Evolutionary conservation across 2,888 invertebrate species (phyloP).

Genomic region (Mamestra brassicae): DNA sequence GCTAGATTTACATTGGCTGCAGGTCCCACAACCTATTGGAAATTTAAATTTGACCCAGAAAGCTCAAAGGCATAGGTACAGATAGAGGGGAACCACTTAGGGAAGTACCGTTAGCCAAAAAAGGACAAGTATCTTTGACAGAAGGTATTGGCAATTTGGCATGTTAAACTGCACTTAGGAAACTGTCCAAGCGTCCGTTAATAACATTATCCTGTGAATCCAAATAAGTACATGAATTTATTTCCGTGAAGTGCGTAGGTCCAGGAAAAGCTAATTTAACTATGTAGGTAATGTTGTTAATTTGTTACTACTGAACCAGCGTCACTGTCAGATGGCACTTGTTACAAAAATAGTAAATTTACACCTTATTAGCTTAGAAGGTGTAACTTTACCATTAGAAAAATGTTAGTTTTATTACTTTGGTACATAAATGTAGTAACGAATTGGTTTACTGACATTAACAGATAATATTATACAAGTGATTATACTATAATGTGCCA

Average conservation of each 20-base stretch:
- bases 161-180: constrained; percentile 3
- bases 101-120: constrained; percentile 6
- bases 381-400: no score
- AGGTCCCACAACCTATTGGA: constrained; percentile 16
- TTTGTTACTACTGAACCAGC: background rate
- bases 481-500: no score
- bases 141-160: constrained; percentile 39
- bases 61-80: constrained; percentile 30
- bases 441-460: no score
- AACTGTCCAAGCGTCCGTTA: constrained; percentile 1
- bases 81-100: constrained; percentile 25
- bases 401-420: no score
- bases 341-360: no score
- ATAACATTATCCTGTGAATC: background rate
- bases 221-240: background rate
- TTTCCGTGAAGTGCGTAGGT: background rate
- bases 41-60: constrained; percentile 49
- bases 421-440: no score
- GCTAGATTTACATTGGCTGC: background rate
- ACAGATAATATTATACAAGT: no score
- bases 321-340: background rate
- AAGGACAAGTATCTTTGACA: constrained; percentile 19
- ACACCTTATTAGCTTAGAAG: no score
- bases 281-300: background rate
- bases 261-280: background rate